Base-by-base conservation (phyloP, 2,113 vertebrate genomes). In the Corythaeola cristata region DNA sequence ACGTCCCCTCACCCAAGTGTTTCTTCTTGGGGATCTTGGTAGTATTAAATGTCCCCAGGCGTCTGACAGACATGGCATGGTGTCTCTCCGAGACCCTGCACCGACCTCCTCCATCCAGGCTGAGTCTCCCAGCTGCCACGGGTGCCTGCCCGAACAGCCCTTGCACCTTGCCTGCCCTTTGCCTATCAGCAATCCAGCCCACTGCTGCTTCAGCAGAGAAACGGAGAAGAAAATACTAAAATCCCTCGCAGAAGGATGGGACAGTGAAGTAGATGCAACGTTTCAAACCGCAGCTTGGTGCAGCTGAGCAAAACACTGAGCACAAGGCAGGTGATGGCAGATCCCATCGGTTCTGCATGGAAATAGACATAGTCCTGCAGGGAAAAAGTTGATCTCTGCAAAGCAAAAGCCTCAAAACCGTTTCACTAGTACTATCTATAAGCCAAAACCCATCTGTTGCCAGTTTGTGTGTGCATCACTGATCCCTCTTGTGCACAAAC, bases 1-100 rank as follows among this genome's bases (percentile, higher is more conserved):
- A 11, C 24, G 22, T 55, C 30, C 19, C 32, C 23, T 14, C 11
- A 0, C 1, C 33, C 35, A 26, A 32, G 16, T 39, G 23, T n/a
- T 72, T 14, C 30, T 53, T 39, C 24, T 41, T 3, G 1, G 84
- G 55, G n/a, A 47, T 24, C 37, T 45, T 0, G 0, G 37, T 39
- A 18, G 13, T 44, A 6, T 69, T 7, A 22, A 12, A 27, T 16
- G 35, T 24, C 52, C 63, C 45, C 55, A 64, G 59, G 13, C 9
- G 6, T 45, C 59, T 63, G 47, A 52, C 24, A 27, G 53, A 32
- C 11, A 2, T 15, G 30, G 41, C 52, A 37, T 1, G 1, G 27
- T 3, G 2, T 33, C 45, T 60, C 66, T 49, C 73, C 6, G 45
- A 56, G 63, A n/a, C 33, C 30, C 63, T 68, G 55, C 73, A 35